These are phyloP conservation scores for Lasiurus cinereus DNA, from an alignment of 2,113 vertebrate species.

Conservation along the genomic window DNA sequence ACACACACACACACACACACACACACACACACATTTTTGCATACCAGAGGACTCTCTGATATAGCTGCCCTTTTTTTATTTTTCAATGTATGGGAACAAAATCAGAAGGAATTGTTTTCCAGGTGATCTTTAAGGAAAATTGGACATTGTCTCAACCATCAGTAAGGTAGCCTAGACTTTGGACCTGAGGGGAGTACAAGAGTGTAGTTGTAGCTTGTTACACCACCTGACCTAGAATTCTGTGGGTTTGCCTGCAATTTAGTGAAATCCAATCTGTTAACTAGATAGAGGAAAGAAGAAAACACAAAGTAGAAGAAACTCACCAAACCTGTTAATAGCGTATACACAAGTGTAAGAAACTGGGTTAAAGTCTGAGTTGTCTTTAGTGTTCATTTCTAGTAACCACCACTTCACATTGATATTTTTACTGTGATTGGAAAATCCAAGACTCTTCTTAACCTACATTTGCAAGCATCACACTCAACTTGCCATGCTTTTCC, in stretches of 20 bases:
- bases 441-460: background rate
- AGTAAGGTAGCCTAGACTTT: background rate
- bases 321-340: background rate
- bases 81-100: background rate
- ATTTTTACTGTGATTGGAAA: background rate
- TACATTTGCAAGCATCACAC: background rate
- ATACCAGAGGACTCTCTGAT: background rate
- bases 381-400: background rate
- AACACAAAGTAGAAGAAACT: background rate
- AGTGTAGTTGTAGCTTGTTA: background rate
- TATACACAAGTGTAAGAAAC: background rate
- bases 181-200: background rate
- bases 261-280: slow-evolving; percentile 10
- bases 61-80: background rate
- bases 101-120: slow-evolving; percentile 15
- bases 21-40: background rate
- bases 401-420: background rate
- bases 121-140: background rate
- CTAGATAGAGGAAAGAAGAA: background rate
- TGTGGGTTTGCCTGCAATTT: background rate
- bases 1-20: background rate
- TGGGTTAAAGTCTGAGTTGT: background rate
- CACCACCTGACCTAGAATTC: background rate
- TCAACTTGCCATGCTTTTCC: background rate
- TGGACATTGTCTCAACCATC: background rate